Evolutionary conservation across 2,888 invertebrate genomes (phyloP).

Genomic region (Sinelater perroti): DNA sequence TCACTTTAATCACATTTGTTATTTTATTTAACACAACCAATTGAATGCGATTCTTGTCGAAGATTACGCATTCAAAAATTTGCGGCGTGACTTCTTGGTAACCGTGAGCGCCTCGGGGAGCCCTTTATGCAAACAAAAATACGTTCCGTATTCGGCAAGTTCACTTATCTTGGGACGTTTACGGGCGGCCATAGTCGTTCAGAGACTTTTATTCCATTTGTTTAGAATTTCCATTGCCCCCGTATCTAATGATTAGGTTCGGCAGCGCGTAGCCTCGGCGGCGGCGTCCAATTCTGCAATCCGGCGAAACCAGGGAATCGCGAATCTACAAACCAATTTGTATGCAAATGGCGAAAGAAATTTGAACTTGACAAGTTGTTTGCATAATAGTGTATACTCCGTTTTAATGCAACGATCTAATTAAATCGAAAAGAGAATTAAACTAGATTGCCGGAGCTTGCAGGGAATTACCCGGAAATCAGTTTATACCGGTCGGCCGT

Average conservation of each 20-base stretch:
- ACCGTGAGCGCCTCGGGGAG: no score
- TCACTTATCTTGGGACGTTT: not conserved
- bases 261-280: constrained; percentile 6
- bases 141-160: no score
- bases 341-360: constrained; percentile 33
- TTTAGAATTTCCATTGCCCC: constrained; percentile 1
- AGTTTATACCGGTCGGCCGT: constrained; percentile 11
- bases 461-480: constrained; percentile 11
- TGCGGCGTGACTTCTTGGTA: no score
- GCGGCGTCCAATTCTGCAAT: constrained; percentile 25
- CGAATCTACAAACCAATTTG: constrained; percentile 31
- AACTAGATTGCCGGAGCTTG: constrained; percentile 18
- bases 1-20: no score
- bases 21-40: no score
- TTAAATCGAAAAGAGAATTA: constrained; percentile 31
- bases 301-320: constrained; percentile 22
- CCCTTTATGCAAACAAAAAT: no score
- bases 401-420: constrained; percentile 27
- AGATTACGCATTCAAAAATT: no score
- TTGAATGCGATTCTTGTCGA: no score
- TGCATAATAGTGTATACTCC: constrained; percentile 29
- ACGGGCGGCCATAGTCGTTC: no score
- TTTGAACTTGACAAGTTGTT: constrained; percentile 34
- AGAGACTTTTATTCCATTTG: no score
- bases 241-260: constrained; percentile 3